Conservation (phyloP, 2,797 vertebrate species). For the Spinus olivaceus region DNA sequence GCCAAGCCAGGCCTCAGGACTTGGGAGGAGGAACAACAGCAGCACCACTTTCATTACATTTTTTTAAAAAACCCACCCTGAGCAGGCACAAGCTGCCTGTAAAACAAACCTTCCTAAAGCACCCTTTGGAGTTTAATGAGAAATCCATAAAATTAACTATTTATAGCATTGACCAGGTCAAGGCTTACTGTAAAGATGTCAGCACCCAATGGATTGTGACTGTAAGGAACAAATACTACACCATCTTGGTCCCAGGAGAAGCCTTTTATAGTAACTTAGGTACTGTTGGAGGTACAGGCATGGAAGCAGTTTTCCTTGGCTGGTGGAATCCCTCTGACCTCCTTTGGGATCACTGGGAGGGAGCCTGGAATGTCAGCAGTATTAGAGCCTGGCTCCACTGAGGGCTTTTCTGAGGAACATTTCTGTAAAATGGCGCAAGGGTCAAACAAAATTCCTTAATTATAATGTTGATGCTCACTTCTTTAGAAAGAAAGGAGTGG, state of each 20-base stretch:
- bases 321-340: neutral
- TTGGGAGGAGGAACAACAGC: neutral
- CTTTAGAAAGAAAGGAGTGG: neutral
- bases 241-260: neutral
- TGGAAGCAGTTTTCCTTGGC: neutral
- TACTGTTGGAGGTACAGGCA: neutral
- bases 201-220: neutral
- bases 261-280: constrained; percentile 35
- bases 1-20: neutral
- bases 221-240: neutral
- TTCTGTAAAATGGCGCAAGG: neutral
- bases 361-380: neutral
- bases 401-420: neutral
- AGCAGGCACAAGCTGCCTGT: neutral
- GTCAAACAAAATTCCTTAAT: neutral
- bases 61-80: neutral
- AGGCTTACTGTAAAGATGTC: neutral
- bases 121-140: neutral
- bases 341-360: neutral
- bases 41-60: neutral
- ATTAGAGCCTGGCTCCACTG: neutral
- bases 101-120: neutral
- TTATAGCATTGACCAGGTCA: neutral
- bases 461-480: neutral
- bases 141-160: neutral